Conservation (phyloP, 2,113 vertebrate genomes). For the Formicarius rufipectus region DNA sequence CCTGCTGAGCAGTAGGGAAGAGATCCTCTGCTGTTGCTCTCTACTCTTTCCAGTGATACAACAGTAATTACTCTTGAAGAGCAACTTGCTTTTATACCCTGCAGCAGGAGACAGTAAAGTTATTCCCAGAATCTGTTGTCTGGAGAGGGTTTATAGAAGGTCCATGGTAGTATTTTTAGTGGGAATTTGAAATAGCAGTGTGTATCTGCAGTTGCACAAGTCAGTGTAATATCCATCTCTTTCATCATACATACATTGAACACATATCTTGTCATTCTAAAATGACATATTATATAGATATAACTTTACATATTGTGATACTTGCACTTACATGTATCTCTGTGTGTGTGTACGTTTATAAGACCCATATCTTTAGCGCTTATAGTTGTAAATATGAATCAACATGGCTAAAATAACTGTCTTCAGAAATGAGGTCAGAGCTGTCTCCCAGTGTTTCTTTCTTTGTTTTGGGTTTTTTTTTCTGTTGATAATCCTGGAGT, state of each 20-base stretch:
- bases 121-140: background rate
- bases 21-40: background rate
- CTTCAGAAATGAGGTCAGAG: background rate
- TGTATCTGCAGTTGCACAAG: background rate
- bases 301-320: background rate
- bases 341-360: background rate
- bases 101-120: background rate
- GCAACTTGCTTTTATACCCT: background rate
- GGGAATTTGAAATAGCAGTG: background rate
- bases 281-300: background rate
- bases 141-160: background rate
- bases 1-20: background rate
- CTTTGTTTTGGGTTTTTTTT: background rate
- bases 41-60: background rate
- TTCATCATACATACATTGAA: background rate
- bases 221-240: background rate
- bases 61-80: background rate
- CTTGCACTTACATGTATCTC: background rate
- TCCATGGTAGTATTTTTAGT: background rate
- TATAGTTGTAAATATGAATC: background rate
- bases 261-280: background rate
- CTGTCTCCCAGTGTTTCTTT: background rate
- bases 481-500: background rate
- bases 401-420: background rate
- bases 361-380: background rate